Base-by-base conservation (phyloP, 2,113 vertebrate genomes). In the Heloderma charlesbogerti region DNA sequence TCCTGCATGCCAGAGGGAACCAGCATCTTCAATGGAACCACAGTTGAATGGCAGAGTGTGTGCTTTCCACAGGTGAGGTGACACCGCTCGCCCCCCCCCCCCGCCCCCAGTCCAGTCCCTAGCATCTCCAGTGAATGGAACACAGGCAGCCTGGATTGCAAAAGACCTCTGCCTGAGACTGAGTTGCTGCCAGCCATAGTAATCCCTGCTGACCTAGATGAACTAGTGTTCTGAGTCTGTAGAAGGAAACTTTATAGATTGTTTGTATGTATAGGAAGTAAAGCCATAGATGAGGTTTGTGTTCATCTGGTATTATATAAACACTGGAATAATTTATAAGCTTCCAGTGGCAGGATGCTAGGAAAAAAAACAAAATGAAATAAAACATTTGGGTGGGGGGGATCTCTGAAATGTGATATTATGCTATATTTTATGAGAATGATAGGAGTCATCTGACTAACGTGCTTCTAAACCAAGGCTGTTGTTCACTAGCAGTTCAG, bases 331-430 rank as follows among this genome's bases (percentile, higher is more conserved):
- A 67, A 88, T 91, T 67, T 84, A 77, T 83, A n/a, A 74, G 18
- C 20, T 82, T 91, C 71, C 45, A 69, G 72, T 25, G 71, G 54
- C 71, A 67, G 8, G 5, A 2, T 78, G 79, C 29, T 63, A 29
- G 37, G 31, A 79, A 84, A 67, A 48, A 20, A 10, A 80, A 67
- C 84, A 25, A 34, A 92, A 80, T 92, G 13, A 88, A 83, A 34
- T 84, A 40, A 37, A 91, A 77, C 34, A 67, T 84, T 43, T n/a
- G 54, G 13, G 7, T 5, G 10, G 20, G 9, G 2, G 27, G 1
- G 37, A 40, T 22, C 57, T 88, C 72, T 91, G 91, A 79, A 85
- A 91, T 79, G 63, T 85, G 74, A 85, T 85, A 85, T 57, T 48
- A 85, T 80, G 37, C 57, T 60, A 84, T 84, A 48, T 37, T 79